Evolutionary conservation across 1,140 invertebrate genomes (phyloP), one percentile per base, ranked within the genome.

Genomic region (Littorina saxatilis): DNA sequence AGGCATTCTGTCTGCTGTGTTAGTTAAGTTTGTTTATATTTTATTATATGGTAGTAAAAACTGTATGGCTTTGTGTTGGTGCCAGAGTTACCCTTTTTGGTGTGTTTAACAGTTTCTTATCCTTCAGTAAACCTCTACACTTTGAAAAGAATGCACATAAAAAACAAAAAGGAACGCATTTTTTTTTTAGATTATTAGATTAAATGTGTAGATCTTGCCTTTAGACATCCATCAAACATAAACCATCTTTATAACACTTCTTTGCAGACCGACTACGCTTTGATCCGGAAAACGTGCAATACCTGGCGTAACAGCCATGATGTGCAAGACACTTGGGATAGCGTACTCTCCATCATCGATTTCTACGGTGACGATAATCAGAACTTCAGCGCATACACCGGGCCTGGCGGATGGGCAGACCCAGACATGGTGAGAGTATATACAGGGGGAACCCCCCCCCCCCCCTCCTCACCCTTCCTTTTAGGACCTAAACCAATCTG

Each of bases 371-470:
- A 97, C 89, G 96, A 99, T 93, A 97, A 98, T 93, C 97, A 98
- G 90, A 93, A 94, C 13, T 96, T 99, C 84, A 96, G 96, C 37
- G 95, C 96, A 32, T 96, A 97, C 91, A 97, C 98, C 61, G 98
- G 97, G 20, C 98, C 98, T 4, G 98, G 98, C 20, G 96, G 97
- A 85, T 99, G 97, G 97, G 99, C 99, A 92, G 98, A 99, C 93
- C 98, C 98, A 15, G 98, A 99, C 89, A 99, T 99, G 98, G 96
- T 98, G 91, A 43, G 40, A 15, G 47, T 37, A 11, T 7, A 63
- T 50, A n/a, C n/a, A n/a, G n/a, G n/a, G n/a, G n/a, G n/a, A n/a
- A n/a, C n/a, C n/a, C n/a, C n/a, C n/a, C n/a, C n/a, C n/a, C n/a
- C 20, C 47, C 47, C 47, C 47, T 50, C 20, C 20, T 11, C 20